phyloP scores from a whole-genome alignment of 2,113 vertebrate species.

The Symphodus melops region DNA sequence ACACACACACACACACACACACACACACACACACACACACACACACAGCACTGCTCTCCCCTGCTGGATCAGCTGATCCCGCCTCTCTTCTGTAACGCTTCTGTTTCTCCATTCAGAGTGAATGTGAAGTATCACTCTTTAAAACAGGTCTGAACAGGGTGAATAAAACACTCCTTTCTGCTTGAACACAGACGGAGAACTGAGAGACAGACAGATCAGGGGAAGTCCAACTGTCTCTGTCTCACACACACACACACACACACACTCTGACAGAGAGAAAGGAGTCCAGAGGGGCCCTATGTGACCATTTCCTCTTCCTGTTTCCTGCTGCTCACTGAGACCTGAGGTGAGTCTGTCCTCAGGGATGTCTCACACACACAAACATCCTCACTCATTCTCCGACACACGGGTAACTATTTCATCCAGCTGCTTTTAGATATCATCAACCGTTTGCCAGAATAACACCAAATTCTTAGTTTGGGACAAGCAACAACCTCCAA shows the following conservation, averaged over 20 bases:
- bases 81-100: too few species aligned
- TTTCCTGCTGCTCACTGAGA: conserved; percentile 70
- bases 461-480: too few species aligned
- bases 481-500: too few species aligned
- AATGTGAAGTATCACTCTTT: too few species aligned
- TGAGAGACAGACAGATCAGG: conserved; percentile 7
- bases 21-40: neutral
- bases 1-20: conserved; percentile 3
- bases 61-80: too few species aligned
- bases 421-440: too few species aligned
- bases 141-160: neutral
- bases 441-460: too few species aligned
- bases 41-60: too few species aligned
- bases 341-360: conserved; percentile 60
- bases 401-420: too few species aligned
- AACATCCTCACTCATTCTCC: neutral
- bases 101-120: too few species aligned
- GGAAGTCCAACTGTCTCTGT: conserved; percentile 44
- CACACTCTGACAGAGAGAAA: conserved; percentile 16
- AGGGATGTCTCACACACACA: neutral
- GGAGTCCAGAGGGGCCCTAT: conserved; percentile 31
- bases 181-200: conserved; percentile 38
- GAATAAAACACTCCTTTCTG: conserved; percentile 26
- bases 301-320: conserved; percentile 73
- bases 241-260: conserved; percentile 5